Conservation (phyloP, 2,113 vertebrate genomes). For the Peromyscus leucopus region DNA sequence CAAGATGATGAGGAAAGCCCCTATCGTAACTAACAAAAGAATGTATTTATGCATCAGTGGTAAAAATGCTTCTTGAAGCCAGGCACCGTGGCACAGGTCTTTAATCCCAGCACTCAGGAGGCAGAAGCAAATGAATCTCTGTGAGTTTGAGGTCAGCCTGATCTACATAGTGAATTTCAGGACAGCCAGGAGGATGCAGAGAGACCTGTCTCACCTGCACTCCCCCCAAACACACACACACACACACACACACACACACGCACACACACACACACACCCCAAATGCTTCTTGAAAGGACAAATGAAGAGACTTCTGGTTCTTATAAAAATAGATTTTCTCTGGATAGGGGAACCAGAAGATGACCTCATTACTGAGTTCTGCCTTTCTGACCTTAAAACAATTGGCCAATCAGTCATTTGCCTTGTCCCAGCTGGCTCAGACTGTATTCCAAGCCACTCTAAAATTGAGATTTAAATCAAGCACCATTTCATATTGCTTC, state of each 20-base stretch:
- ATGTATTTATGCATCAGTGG: neutral
- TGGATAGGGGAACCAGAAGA: neutral
- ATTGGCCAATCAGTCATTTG: neutral
- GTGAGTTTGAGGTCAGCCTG: neutral
- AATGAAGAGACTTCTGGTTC: neutral
- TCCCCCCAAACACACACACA: neutral
- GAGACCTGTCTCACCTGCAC: too few species aligned
- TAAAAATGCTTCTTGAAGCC: neutral
- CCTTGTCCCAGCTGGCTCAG: neutral
- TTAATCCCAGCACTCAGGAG: neutral
- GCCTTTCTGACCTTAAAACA: slow-evolving; percentile 24
- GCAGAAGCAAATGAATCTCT: neutral
- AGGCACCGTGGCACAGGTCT: neutral
- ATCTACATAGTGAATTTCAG: neutral
- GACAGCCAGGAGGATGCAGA: neutral
- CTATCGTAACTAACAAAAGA: neutral
- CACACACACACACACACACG: neutral
- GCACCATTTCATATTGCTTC: neutral
- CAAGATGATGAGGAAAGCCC: neutral
- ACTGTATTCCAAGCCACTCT: neutral
- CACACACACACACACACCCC: neutral
- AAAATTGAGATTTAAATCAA: slow-evolving; percentile 7
- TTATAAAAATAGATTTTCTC: slow-evolving; percentile 1
- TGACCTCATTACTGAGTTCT: neutral
- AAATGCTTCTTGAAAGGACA: neutral